A percentile compares a stretch with the other conserved stretches of the same genome.
Evolutionary conservation across 2,888 invertebrate species (phyloP).

Genomic region (Cryptosula pallasiana): DNA sequence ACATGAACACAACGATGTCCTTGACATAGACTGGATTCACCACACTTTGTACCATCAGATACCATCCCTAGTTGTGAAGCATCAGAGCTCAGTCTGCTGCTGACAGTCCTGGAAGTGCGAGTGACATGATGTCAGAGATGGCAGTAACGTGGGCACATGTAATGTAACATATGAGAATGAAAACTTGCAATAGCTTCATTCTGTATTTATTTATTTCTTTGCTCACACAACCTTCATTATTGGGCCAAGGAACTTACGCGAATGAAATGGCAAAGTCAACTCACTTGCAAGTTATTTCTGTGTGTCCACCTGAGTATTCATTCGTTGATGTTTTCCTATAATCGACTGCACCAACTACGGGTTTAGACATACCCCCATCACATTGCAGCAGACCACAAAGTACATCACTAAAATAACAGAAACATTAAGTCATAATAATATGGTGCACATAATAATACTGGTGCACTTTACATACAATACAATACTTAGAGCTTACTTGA

Average conservation of each 20-base stretch:
- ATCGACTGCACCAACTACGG: slow-evolving; percentile 63
- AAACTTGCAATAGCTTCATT: too few species aligned
- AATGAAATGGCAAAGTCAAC: too few species aligned
- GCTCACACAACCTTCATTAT: too few species aligned
- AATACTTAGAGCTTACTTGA: background rate
- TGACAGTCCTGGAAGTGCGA: slow-evolving; percentile 23
- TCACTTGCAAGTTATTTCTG: slow-evolving; percentile 80
- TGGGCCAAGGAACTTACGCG: too few species aligned
- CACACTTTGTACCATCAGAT: slow-evolving; percentile 88
- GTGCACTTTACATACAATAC: background rate
- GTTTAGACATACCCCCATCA: slow-evolving; percentile 76
- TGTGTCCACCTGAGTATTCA: background rate
- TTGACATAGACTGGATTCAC: slow-evolving; percentile 80
- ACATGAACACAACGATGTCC: slow-evolving; percentile 86
- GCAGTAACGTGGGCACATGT: too few species aligned
- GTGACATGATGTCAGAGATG: too few species aligned
- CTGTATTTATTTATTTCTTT: too few species aligned
- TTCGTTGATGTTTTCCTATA: slow-evolving; percentile 20
- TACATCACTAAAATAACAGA: slow-evolving; percentile 65
- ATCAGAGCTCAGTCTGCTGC: slow-evolving; percentile 64
- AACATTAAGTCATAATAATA: too few species aligned
- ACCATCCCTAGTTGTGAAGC: slow-evolving; percentile 75
- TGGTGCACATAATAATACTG: too few species aligned
- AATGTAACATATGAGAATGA: too few species aligned
- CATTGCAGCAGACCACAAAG: slow-evolving; percentile 92